Percentiles rank a stretch among this genome's conserved stretches.
phyloP scores from a whole-genome alignment of 2,797 vertebrate genomes.

The Brotula barbata region DNA sequence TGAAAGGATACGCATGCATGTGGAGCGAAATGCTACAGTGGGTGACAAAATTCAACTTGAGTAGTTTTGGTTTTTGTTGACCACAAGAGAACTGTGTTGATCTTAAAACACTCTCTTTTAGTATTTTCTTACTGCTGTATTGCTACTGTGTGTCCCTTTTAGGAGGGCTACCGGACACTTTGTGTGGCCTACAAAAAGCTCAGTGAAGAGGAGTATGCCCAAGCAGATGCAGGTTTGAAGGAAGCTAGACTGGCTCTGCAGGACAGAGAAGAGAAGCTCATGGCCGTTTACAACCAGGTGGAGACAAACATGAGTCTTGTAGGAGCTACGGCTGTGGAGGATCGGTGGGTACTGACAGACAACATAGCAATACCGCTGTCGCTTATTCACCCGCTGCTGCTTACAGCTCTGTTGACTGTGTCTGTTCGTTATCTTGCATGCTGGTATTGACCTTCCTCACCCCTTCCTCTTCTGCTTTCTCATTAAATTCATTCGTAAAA shows the following conservation, averaged over 20 bases:
- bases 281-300: slow-evolving; percentile 89
- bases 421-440: neutral
- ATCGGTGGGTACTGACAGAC: slow-evolving; percentile 83
- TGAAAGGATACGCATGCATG: slow-evolving; percentile 86
- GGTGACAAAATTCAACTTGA: slow-evolving; percentile 43
- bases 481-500: slow-evolving; percentile 7
- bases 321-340: slow-evolving; percentile 96
- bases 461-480: neutral
- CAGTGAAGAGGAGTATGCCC: slow-evolving; percentile 80
- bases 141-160: slow-evolving; percentile 35
- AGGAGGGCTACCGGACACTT: slow-evolving; percentile 95
- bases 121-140: neutral
- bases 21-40: slow-evolving; percentile 93
- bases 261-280: slow-evolving; percentile 92
- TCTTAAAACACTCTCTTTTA: neutral
- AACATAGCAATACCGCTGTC: neutral
- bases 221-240: slow-evolving; percentile 80
- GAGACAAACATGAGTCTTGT: slow-evolving; percentile 94
- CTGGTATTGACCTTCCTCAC: neutral
- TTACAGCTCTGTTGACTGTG: neutral
- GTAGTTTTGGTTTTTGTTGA: too few relatives aligned
- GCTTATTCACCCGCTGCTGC: neutral
- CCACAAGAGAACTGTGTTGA: neutral
- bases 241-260: slow-evolving; percentile 92
- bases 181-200: slow-evolving; percentile 94